Base-by-base conservation (phyloP, 1,140 invertebrate genomes). In the Zaprionus vittiger region DNA sequence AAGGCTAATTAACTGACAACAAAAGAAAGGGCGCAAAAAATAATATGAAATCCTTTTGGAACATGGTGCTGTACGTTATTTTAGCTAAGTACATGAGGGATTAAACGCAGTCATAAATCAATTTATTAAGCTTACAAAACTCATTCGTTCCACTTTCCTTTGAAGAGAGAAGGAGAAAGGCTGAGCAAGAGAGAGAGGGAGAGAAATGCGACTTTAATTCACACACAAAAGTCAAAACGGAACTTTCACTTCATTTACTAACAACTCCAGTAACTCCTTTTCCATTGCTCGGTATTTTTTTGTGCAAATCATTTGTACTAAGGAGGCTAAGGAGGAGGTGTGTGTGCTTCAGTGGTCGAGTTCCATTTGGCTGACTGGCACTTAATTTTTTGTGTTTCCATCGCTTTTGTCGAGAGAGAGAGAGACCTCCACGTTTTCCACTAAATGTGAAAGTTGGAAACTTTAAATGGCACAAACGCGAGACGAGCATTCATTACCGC, bases 351-450 rank as follows among this genome's bases (percentile, higher is more conserved):
- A 66, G 69, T 59, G 55, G 34, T 37, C 41, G 31, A 54, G 12
- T 60, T 60, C 49, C 56, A 26, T 59, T 68, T 70, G n/a, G 22
- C 47, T 31, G 57, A 31, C 44, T 47, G 71, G 54, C 68, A 70
- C 75, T 81, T 55, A 79, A 81, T 84, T 81, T 84, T 83, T 83
- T 78, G 68, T 55, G 41, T 65, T 69, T 38, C 38, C 69, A 26
- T 63, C 38, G 52, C 44, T 71, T 81, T 79, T 75, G 47, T 52
- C 20, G 20, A 6, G 15, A n/a, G 14, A 38, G 37, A 4, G 38
- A 41, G n/a, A 44, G 41, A 47, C n/a, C 7, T 17, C 2, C 41
- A 17, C n/a, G 41, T 47, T 47, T 17, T 17, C n/a, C n/a, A 17
- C 41, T 47, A 17, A 79, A 74, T 71, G 64, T 41, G 38, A 62